Evolutionary conservation across 2,113 vertebrate species (phyloP), one percentile per base, ranked within the genome.

Genomic region (Forbesichthys agassizii): DNA sequence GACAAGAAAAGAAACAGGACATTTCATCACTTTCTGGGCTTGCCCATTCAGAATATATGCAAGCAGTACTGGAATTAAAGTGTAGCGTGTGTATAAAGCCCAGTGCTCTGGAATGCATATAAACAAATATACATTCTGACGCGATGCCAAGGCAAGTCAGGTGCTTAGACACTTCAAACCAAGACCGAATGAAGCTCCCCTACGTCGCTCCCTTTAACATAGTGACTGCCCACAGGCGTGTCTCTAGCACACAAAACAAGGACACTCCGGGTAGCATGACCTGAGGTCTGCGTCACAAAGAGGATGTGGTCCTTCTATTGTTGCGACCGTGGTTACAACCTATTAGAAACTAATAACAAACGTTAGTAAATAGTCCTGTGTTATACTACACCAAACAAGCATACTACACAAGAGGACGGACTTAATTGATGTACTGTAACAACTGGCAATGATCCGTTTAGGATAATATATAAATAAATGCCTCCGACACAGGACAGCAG

Each of bases 261-360:
- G 75, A 72, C 75, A 68, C 18, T 27, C 27, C 64, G 56, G n/a
- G 61, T 16, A 11, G 8, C 36, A 16, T 77, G 81, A 85, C 77
- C 81, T 16, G 58, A 56, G 53, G 69, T 13, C 2, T 58, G 63
- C n/a, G 47, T 46, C 52, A 16, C 48, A 64, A 48, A 76, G 68
- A 81, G 79, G 81, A 86, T 78, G 84, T 83, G 84, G 65, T 58
- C 75, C 66, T 11, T 58, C 48, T 57, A 60, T 49, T 55, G 78
- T 79, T 77, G 59, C 66, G 75, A 56, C 27, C 27, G 71, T 67
- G 66, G 74, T 55, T 60, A 69, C 57, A 71, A 69, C 69, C 20
- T 0, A 78, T 59, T 42, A n/a, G 6, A 56, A 18, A 56, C 54
- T n/a, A 18, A 18, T 56, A 20, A 8, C n/a, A 54, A 14, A 14